Evolutionary conservation across 2,888 invertebrate species (phyloP), one percentile per base, ranked within the genome.

Genomic region (Harpalus rufipes): DNA sequence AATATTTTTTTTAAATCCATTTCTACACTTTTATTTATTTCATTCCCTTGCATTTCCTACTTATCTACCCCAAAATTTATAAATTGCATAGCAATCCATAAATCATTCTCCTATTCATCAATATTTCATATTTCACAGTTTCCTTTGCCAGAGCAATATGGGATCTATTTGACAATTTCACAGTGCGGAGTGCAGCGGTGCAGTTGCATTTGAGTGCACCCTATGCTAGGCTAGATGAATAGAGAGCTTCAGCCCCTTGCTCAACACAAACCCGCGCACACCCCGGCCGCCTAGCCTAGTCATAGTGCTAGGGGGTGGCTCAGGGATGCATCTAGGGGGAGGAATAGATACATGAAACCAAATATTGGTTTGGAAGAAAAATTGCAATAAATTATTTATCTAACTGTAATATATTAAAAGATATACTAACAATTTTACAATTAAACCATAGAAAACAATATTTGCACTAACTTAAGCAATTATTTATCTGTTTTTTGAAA

Each of bases 261-360:
- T 8, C 44, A 32, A 58, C 72, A 74, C 44, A 72, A 76, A 76
- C 68, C 16, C 76, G 7, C 18, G 21, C 2, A n/a, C 78, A n/a
- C 78, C 51, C 14, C 76, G 16, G 14, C 76, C 68, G 39, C 68
- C 68, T 68, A 12, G 63, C 80, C 80, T 81, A 61, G 41, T 61
- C 32, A 14, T 39, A 63, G 12, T 41, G 44, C 80, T 41, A n/a
- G 84, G 78, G 84, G 84, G 84, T 63, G 83, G 44, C 10, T n/a
- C 83, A 83, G 83, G 39, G 41, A 41, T n/a, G 83, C 21, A 76
- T 21, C 41, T 61, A 76, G 61, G 58, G 59, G 63, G 44, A 63
- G 63, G 59, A 59, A 59, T 59, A 56, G 8, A 51, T 32, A 32
- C 32, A 32, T 32, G 5, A 32, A 32, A 32, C 32, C 5, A 32